phyloP scores from a whole-genome alignment of 2,113 vertebrate species.

The Hydrolagus affinis region DNA sequence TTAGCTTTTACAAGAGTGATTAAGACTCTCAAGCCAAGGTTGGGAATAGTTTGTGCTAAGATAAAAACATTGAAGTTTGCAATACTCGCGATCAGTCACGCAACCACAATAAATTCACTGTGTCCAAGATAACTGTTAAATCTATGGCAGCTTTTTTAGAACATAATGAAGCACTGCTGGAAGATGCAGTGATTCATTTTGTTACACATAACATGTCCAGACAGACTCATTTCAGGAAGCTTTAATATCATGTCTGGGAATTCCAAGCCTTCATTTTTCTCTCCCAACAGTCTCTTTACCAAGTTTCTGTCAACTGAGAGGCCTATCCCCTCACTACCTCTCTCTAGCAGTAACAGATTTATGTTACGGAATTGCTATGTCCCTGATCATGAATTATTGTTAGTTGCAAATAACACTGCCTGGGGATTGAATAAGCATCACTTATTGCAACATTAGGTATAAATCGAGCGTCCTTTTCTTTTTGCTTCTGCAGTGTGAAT shows the following conservation, averaged over 20 bases:
- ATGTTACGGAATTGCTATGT: not conserved
- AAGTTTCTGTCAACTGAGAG: not conserved
- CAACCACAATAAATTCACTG: not conserved
- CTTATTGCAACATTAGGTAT: not conserved
- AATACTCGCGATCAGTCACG: not conserved
- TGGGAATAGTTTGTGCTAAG: not conserved
- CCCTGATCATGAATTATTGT: not conserved
- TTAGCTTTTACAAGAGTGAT: not conserved
- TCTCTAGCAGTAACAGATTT: not conserved
- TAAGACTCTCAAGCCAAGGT: not conserved
- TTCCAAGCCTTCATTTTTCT: not conserved
- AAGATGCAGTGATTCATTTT: not conserved
- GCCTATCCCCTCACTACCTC: not conserved
- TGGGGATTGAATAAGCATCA: not conserved
- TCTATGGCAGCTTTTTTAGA: not conserved
- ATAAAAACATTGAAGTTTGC: not conserved
- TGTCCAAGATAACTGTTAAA: not conserved
- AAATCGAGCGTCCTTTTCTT: not conserved
- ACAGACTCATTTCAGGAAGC: not conserved
- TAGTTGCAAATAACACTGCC: conserved; percentile 6
- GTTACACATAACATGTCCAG: not conserved
- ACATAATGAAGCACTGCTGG: not conserved
- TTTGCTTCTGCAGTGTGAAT: not conserved
- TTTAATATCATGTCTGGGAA: not conserved
- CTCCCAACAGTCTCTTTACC: not conserved